phyloP scores from a whole-genome alignment of 2,113 vertebrate species.

The Dicaeum eximium region DNA sequence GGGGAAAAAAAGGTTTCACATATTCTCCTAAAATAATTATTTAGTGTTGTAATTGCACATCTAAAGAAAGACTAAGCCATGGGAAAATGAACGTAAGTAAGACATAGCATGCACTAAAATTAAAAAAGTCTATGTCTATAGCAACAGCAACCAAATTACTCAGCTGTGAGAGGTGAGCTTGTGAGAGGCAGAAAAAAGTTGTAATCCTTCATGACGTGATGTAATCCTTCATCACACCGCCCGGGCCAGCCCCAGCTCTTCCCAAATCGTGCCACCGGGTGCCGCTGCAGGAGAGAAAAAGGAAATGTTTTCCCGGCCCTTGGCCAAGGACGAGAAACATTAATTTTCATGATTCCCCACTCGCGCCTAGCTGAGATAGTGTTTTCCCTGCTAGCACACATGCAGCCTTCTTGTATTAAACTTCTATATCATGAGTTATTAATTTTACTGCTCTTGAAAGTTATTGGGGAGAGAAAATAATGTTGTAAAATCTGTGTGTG shows the following conservation, averaged over 20 bases:
- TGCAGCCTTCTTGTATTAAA: background rate
- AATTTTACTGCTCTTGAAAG: background rate
- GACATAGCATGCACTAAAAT: background rate
- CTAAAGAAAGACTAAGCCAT: background rate
- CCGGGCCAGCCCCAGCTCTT: background rate
- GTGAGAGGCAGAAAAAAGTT: background rate
- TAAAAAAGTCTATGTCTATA: background rate
- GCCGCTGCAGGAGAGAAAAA: constrained; percentile 71
- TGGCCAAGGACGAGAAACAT: accelerated
- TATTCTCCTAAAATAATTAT: background rate
- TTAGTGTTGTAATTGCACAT: background rate
- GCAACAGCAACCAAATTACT: background rate
- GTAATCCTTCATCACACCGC: too few relatives aligned
- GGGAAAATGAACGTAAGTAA: background rate
- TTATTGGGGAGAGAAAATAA: background rate
- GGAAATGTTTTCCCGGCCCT: background rate
- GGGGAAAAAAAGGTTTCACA: background rate
- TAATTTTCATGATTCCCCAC: background rate
- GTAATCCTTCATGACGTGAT: accelerated
- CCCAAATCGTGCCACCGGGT: constrained; percentile 41
- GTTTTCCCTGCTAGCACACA: background rate
- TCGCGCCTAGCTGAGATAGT: background rate
- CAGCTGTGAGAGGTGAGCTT: background rate
- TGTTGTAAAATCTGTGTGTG: background rate
- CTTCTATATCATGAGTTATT: background rate